A percentile compares a stretch with the other conserved stretches of the same genome.
phyloP scores from a whole-genome alignment of 2,888 invertebrate genomes.

The Mesochorus sp. region DNA sequence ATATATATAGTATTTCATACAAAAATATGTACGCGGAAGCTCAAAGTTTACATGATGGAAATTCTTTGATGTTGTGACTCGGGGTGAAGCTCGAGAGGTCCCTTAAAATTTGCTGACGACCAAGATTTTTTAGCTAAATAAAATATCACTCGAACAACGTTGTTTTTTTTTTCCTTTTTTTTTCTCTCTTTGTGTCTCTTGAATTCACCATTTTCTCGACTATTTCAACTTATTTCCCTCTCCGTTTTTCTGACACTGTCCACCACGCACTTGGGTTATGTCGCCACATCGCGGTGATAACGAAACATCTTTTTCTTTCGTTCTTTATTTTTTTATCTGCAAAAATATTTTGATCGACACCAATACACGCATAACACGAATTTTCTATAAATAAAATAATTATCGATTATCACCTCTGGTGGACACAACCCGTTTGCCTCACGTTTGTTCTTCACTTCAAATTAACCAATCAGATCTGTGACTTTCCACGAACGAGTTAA shows the following conservation, averaged over 20 bases:
- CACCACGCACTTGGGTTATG: constrained; percentile 58
- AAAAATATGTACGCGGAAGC: constrained; percentile 18
- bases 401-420: constrained; percentile 24
- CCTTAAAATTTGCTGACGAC: constrained; percentile 51
- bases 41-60: background rate
- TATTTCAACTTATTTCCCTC: constrained; percentile 44
- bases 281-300: constrained; percentile 41
- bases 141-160: constrained; percentile 10
- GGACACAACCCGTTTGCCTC: constrained; percentile 53
- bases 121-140: constrained; percentile 33
- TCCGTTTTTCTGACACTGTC: constrained; percentile 28
- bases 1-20: background rate
- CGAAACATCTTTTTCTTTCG: constrained; percentile 9
- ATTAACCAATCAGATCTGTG: constrained; percentile 36
- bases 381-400: constrained; percentile 19
- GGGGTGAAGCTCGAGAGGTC: constrained; percentile 13
- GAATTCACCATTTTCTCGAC: constrained; percentile 38
- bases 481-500: constrained; percentile 44
- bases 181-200: constrained; percentile 32
- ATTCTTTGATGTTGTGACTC: constrained; percentile 6
- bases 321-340: constrained; percentile 1
- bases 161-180: too few relatives aligned
- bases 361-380: constrained; percentile 46
- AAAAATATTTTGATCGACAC: constrained; percentile 43
- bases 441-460: constrained; percentile 27